Evolutionary conservation across 2,113 vertebrate species (phyloP), one percentile per base, ranked within the genome.

Genomic region (Alethe diademata): DNA sequence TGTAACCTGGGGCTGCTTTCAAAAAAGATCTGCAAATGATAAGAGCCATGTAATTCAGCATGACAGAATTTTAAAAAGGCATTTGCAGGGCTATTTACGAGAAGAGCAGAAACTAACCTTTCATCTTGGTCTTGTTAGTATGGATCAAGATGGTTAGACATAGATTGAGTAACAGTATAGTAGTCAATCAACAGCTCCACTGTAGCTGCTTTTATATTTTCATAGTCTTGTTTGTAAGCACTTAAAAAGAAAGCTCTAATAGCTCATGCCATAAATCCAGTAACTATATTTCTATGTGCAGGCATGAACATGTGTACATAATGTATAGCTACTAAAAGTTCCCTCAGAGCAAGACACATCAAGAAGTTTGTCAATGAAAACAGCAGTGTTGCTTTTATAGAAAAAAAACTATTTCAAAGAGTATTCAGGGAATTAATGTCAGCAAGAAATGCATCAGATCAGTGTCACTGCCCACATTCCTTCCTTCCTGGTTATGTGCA

Each of bases 1-100:
- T 75, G 90, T 94, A 97, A 98, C 97, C 96, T 92, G 72, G 36
- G 96, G 97, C 96, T 96, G 88, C 92, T 97, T 96, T 97, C 89
- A 80, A 87, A 88, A 95, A 54, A 83, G 91, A 95, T 96, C 56
- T 91, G 61, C 70, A 92, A 93, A 91, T 57, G 75, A 92, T 92
- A 92, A 88, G 54, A 71, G 64, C 69, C 62, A 78, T 65, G 92
- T 95, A 97, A 95, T 97, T 92, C 87, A 93, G 69, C 60, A 84
- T 56, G 89, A 96, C 89, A 80, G 82, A 66, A 89, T 88, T 84
- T 85, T 5, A 61, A 82, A 78, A 56, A 69, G 64, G 60, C 14
- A 18, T 84, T 86, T 75, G 33, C 58, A 90, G 89, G 80, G 36
- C 69, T 47, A 81, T 83, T 75, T 93, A 71, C 61, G 15, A 67